Conservation (phyloP, 2,888 invertebrate genomes). For the Leptinotarsa haldemani region DNA sequence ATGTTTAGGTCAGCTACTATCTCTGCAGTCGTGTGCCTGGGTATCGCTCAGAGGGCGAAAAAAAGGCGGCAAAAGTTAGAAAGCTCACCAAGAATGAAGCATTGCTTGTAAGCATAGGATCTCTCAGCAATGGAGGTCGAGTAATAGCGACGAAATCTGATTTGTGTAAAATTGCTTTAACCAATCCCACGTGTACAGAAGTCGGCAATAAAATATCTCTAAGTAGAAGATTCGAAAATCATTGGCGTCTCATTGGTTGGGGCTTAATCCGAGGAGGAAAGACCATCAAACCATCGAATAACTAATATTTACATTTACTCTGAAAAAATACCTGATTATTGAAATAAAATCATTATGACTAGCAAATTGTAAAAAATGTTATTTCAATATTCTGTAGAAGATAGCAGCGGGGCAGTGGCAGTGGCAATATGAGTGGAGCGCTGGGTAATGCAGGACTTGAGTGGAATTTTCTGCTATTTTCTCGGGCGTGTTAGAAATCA, state of each 20-base stretch:
- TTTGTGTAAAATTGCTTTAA: conserved; percentile 96
- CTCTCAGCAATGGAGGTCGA: conserved; percentile 96
- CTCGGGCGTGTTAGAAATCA: too few relatives aligned
- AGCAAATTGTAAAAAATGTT: neutral
- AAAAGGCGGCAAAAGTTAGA: conserved; percentile 97
- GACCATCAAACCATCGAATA: conserved; percentile 83
- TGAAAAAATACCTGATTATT: neutral
- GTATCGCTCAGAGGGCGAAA: conserved; percentile 98
- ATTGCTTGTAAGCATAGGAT: conserved; percentile 97
- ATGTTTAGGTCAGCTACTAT: conserved; percentile 81
- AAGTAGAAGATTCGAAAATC: conserved; percentile 97
- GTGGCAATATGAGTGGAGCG: too few relatives aligned
- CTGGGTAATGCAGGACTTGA: too few relatives aligned
- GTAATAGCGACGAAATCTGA: conserved; percentile 95
- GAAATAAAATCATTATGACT: neutral
- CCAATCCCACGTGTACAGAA: conserved; percentile 98
- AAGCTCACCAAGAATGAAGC: conserved; percentile 91
- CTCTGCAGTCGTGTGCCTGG: conserved; percentile 94
- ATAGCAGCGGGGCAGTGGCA: too few relatives aligned
- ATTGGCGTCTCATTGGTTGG: conserved; percentile 99
- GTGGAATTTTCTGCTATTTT: too few relatives aligned
- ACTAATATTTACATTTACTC: conserved; percentile 36
- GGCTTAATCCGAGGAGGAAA: conserved; percentile 98
- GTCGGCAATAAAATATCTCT: conserved; percentile 99
- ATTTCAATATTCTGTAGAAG: too few relatives aligned